A percentile compares a stretch with the other conserved stretches of the same genome.
These are phyloP conservation scores for Semaprochilodus insignis DNA, from an alignment of 2,797 vertebrate genomes.

Conservation along the genomic window DNA sequence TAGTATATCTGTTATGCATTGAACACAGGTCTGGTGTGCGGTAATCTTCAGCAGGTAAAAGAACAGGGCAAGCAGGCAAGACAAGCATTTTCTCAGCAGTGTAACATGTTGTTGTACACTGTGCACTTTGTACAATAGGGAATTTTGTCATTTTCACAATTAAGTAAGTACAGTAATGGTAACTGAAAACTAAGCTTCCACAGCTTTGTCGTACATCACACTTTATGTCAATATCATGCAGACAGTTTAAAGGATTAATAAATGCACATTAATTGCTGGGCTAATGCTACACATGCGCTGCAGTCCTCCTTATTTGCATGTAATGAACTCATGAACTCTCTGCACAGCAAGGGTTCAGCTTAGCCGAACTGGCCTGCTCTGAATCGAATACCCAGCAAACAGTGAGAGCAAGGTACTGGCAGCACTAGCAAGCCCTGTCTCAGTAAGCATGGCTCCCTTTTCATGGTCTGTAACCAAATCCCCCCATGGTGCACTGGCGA, in stretches of 20 bases:
- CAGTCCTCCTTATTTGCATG: not conserved
- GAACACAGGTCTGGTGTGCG: no score
- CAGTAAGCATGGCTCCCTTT: conserved; percentile 34
- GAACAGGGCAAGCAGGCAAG: no score
- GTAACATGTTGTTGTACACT: no score
- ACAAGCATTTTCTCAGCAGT: no score
- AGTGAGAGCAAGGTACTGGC: conserved; percentile 20
- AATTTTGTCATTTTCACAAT: no score
- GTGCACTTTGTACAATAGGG: no score
- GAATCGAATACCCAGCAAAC: not conserved
- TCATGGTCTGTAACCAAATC: conserved; percentile 71
- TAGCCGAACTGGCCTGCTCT: not conserved
- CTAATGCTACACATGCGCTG: not conserved
- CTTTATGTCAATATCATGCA: not conserved
- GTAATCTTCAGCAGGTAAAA: no score
- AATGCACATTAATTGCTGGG: not conserved
- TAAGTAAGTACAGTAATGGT: no score
- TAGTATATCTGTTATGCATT: no score
- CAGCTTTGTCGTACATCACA: not conserved
- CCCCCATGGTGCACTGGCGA: conserved; percentile 60
- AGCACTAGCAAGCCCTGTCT: conserved; percentile 20
- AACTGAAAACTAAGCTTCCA: no score
- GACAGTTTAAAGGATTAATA: not conserved
- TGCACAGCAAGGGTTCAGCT: not conserved
- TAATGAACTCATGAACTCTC: not conserved